phyloP scores from a whole-genome alignment of 1,140 invertebrate species.

The Varroa destructor region DNA sequence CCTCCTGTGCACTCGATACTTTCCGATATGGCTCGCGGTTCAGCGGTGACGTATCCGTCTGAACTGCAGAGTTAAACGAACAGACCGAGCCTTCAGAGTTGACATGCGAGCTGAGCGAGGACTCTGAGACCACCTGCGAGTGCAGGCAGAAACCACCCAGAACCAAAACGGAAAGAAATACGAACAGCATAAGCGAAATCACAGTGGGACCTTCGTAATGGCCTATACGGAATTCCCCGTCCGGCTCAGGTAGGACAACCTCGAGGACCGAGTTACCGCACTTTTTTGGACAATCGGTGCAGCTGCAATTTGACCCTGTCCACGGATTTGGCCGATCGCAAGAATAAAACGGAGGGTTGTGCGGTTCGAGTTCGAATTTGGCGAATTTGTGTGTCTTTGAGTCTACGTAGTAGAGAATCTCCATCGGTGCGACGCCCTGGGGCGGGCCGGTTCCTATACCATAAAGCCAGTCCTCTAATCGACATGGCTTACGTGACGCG shows the following conservation, averaged over 20 bases:
- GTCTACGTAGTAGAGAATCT: neutral
- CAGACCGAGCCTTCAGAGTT: slow-evolving; percentile 24
- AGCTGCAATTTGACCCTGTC: slow-evolving; percentile 1
- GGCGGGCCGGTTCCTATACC: neutral
- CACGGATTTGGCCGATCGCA: slow-evolving; percentile 3
- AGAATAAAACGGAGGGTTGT: slow-evolving; percentile 4
- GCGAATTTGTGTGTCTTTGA: neutral
- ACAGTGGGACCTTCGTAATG: slow-evolving; percentile 14
- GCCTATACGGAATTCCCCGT: slow-evolving; percentile 10
- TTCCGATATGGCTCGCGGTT: slow-evolving; percentile 8
- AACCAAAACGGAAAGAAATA: slow-evolving; percentile 1
- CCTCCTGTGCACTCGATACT: neutral
- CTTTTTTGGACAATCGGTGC: slow-evolving; percentile 14
- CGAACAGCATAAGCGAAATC: slow-evolving; percentile 24
- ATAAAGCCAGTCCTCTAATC: neutral
- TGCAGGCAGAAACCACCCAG: slow-evolving; percentile 21
- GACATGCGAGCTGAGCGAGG: slow-evolving; percentile 11
- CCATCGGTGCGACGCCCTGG: neutral
- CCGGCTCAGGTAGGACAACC: slow-evolving; percentile 4
- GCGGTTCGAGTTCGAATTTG: neutral
- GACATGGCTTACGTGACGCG: slow-evolving; percentile 2
- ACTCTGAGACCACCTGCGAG: neutral
- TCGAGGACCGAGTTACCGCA: neutral
- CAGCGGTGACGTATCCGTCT: slow-evolving; percentile 20
- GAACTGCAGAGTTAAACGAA: slow-evolving; percentile 20